Percentiles rank a stretch among this genome's conserved stretches.
phyloP scores from a whole-genome alignment of 2,888 invertebrate species.

The Minunthozetes semirufus region DNA sequence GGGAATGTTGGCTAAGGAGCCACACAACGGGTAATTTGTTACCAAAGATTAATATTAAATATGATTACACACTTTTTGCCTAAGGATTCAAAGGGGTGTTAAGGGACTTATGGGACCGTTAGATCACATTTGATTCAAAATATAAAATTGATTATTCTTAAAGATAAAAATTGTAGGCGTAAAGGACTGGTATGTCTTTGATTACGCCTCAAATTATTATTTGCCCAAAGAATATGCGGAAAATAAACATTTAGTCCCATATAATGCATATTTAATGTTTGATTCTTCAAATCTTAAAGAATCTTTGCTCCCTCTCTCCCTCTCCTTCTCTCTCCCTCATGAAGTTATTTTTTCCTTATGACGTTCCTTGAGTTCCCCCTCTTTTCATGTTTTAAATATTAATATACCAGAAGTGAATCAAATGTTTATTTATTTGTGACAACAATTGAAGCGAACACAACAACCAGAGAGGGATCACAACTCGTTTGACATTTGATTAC shows the following conservation, averaged over 20 bases:
- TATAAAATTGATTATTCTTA: too few relatives aligned
- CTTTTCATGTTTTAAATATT: neutral
- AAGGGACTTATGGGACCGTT: neutral
- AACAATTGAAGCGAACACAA: neutral
- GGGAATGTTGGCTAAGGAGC: neutral
- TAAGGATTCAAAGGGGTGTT: conserved; percentile 15
- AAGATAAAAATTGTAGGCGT: conserved; percentile 17
- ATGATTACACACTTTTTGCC: neutral
- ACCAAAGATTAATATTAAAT: too few relatives aligned
- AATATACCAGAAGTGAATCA: conserved; percentile 5
- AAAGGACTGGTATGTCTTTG: neutral
- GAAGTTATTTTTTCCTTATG: neutral
- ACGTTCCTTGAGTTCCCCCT: too few relatives aligned
- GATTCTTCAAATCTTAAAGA: neutral
- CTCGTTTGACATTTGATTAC: neutral
- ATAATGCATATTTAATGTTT: conserved; percentile 11
- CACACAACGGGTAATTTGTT: neutral
- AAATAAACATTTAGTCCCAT: conserved; percentile 8
- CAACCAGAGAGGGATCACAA: neutral
- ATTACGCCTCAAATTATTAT: neutral
- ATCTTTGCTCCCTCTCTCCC: neutral
- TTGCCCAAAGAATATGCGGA: conserved; percentile 5
- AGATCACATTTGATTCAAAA: neutral
- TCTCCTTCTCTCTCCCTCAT: neutral
- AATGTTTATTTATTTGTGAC: conserved; percentile 11